Evolutionary conservation across 2,888 invertebrate genomes (phyloP).

Genomic region (Macrophya annulata): DNA sequence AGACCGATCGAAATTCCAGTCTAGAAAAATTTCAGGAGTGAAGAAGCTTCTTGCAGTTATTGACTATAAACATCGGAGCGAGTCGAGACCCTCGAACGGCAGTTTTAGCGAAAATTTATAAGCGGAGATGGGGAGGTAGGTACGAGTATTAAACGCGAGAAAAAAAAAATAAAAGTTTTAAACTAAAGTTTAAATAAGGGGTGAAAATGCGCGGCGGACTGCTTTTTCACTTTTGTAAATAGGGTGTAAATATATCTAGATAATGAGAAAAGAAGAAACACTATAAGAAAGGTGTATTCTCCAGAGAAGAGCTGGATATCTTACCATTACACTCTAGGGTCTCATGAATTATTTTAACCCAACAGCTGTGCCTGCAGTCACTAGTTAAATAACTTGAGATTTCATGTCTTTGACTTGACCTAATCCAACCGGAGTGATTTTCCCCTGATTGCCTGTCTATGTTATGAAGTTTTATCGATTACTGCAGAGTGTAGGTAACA

Average conservation of each 20-base stretch:
- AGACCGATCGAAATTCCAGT: conserved; percentile 8
- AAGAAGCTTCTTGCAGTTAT: conserved; percentile 18
- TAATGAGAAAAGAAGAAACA: neutral
- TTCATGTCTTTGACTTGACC: conserved; percentile 38
- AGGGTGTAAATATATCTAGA: neutral
- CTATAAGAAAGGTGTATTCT: neutral
- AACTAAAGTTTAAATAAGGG: neutral
- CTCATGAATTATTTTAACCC: conserved; percentile 26
- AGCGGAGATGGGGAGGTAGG: neutral
- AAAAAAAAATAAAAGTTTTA: neutral
- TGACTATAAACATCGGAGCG: conserved; percentile 15
- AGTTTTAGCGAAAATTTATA: neutral
- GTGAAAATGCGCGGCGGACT: neutral
- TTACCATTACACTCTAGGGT: neutral
- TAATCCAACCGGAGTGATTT: conserved; percentile 22
- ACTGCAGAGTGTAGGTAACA: neutral
- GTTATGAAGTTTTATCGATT: conserved; percentile 17
- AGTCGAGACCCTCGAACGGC: neutral
- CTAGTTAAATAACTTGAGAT: conserved; percentile 3
- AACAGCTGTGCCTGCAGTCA: neutral
- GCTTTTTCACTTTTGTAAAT: conserved; percentile 9
- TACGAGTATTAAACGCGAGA: neutral
- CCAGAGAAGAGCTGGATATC: neutral
- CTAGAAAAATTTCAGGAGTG: neutral
- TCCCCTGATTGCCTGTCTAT: neutral